A percentile compares a stretch with the other conserved stretches of the same genome.
Conservation (phyloP, 2,888 invertebrate species). For the Lithosia quadra region DNA sequence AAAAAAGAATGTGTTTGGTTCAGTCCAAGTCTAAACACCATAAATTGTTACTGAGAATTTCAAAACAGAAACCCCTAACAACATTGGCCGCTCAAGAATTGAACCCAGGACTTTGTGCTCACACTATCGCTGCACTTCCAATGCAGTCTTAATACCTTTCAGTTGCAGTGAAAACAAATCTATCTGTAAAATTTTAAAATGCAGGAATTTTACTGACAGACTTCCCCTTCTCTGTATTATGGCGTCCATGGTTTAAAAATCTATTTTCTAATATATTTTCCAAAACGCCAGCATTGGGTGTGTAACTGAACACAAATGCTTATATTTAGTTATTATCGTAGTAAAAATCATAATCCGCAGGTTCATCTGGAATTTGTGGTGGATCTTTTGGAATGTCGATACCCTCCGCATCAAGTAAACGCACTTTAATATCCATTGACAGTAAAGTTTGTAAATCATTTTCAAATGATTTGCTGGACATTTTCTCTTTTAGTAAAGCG, state of each 20-base stretch:
- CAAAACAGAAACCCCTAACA: background rate
- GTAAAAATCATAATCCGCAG: conserved; percentile 96
- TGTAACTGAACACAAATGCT: conserved; percentile 31
- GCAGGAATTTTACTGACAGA: background rate
- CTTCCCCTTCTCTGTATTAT: background rate
- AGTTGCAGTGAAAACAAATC: too few species aligned
- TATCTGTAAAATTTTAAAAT: background rate
- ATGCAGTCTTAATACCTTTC: background rate
- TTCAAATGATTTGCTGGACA: conserved; percentile 95
- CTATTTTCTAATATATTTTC: background rate
- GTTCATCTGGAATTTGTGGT: conserved; percentile 96
- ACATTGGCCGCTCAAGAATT: background rate
- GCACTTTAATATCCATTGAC: conserved; percentile 98
- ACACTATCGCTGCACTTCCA: background rate
- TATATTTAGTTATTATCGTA: conserved; percentile 89
- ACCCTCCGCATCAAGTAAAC: conserved; percentile 97
- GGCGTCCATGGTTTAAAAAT: background rate
- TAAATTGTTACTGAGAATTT: too few species aligned
- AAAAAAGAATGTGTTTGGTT: background rate
- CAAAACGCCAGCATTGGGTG: background rate
- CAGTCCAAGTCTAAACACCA: background rate
- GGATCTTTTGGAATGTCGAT: conserved; percentile 97
- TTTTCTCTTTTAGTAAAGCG: conserved; percentile 94
- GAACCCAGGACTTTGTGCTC: background rate
- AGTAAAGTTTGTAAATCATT: conserved; percentile 96